Evolutionary conservation across 2,797 vertebrate species (phyloP), one percentile per base, ranked within the genome.

Genomic region (Alauda arvensis): DNA sequence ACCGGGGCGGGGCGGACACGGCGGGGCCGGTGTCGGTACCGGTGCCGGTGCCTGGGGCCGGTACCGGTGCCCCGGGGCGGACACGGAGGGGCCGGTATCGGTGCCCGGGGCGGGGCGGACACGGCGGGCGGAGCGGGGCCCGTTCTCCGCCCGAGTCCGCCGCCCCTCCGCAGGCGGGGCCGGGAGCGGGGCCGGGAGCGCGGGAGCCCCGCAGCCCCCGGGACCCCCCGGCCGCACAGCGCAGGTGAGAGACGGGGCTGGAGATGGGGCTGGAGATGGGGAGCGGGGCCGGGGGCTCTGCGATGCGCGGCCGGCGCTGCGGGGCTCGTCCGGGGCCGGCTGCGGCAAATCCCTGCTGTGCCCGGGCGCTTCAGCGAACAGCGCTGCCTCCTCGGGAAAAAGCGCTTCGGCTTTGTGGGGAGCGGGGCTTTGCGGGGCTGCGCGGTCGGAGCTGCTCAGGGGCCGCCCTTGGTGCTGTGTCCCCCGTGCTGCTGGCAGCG

Each of bases 351-450:
- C 10, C 39, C 23, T 61, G 61, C 45, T 24, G 3, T 14, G 61
- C 51, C 25, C 51, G 19, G 29, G 67, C 42, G 42, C 46, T 16
- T 7, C 3, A 34, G 46, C 15, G 1, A n/a, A 4, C 61, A 4
- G 49, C 68, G 52, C 19, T 15, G 59, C 37, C 29, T n/a, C 52
- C 29, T 21, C 25, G 24, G 33, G 28, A 37, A 37, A 45, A 29
- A 9, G 59, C 52, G 66, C n/a, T 16, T 1, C 43, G 59, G 66
- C 39, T 25, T 4, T 2, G 0, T 0, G 45, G 39, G 1, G 29
- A 45, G 2, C 9, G 59, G n/a, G 51, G 45, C 62, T 51, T 1
- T 17, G 10, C 42, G 1, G 29, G 39, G 24, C 48, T 24, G n/a
- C 16, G 52, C 18, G 21, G 14, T 1, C 6, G 18, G 29, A 25